phyloP scores from a whole-genome alignment of 2,113 vertebrate species.

The human (Homo sapiens) region GRCh38 chr6:56107501-56108000 shows the following conservation, averaged over 20 bases:
- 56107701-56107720: neutral
- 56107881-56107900: neutral
- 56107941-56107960: neutral
- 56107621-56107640: neutral
- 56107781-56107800: neutral
- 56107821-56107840: neutral
- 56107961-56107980: neutral
- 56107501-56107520: neutral
- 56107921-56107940: neutral
- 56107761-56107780: neutral
- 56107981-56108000: neutral
- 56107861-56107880: neutral
- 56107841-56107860: neutral
- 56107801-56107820: neutral
- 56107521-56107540: neutral
- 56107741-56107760: neutral
- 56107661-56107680: neutral
- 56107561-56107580: neutral
- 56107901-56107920: neutral
- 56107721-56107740: neutral
- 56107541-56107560: neutral
- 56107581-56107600: neutral
- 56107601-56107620: neutral
- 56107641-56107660: neutral
- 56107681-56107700: neutral